Conservation (phyloP, 2,113 vertebrate species). For the Eira barbara region DNA sequence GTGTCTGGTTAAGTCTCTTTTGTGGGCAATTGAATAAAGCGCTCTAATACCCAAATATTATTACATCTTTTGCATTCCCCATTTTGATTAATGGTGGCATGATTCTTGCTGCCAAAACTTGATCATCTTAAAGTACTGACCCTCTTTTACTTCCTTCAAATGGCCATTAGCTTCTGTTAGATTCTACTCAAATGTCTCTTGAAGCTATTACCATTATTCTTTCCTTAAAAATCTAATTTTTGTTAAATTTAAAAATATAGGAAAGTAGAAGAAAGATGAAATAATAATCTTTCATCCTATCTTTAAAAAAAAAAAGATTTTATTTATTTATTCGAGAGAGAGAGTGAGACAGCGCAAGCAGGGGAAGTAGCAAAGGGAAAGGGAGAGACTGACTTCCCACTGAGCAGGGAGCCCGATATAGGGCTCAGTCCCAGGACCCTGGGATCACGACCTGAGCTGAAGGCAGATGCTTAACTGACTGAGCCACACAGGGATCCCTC, state of each 20-base stretch:
- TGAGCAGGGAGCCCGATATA: no score
- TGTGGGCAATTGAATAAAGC: neutral
- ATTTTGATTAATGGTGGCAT: neutral
- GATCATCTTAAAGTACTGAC: neutral
- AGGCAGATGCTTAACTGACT: no score
- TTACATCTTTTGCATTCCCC: neutral
- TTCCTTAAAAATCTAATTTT: neutral
- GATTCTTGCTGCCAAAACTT: neutral
- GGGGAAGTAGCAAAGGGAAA: no score
- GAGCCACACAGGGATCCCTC: no score
- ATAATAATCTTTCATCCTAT: neutral
- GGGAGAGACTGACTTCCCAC: no score
- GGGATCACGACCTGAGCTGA: no score
- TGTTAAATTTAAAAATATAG: neutral
- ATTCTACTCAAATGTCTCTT: neutral
- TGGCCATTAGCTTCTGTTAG: neutral
- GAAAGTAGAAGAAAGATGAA: neutral
- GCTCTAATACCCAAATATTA: neutral
- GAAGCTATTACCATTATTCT: neutral
- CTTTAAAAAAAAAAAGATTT: no score
- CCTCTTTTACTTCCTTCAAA: neutral
- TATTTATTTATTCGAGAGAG: no score
- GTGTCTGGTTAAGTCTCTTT: neutral
- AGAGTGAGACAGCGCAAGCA: no score
- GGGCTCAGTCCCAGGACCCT: no score